These are phyloP conservation scores for Myzus persicae DNA, from an alignment of 1,140 invertebrate species.

Conservation along the genomic window DNA sequence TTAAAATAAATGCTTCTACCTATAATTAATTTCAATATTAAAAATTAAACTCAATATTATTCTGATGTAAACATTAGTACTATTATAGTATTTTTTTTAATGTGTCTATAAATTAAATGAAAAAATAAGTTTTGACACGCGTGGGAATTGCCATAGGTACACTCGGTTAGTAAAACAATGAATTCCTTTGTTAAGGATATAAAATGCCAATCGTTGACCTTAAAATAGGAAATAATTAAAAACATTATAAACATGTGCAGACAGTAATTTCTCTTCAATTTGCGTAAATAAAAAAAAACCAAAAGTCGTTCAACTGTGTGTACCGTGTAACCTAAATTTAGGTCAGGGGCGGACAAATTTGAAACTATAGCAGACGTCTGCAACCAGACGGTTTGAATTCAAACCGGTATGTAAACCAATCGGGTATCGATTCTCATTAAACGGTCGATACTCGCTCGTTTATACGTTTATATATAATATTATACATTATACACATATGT, in stretches of 20 bases:
- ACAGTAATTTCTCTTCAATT: not conserved
- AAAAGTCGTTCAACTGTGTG: constrained; percentile 41
- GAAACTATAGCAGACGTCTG: constrained; percentile 33
- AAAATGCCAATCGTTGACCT: constrained; percentile 24
- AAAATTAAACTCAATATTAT: not conserved
- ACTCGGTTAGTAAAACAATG: not conserved
- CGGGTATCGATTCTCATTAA: constrained; percentile 39
- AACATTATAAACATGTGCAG: not conserved
- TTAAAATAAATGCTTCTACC: not conserved
- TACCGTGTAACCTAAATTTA: constrained; percentile 5
- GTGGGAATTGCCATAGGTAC: not conserved
- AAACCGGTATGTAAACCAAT: constrained; percentile 32
- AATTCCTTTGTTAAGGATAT: not conserved
- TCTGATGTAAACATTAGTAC: not conserved
- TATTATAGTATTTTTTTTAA: not conserved
- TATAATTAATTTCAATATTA: not conserved
- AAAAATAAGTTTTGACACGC: not conserved
- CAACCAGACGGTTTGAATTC: constrained; percentile 27
- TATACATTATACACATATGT: not conserved
- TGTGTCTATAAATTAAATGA: not conserved
- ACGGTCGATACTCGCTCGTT: constrained; percentile 31
- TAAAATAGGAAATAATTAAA: not conserved
- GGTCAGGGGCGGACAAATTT: constrained; percentile 37
- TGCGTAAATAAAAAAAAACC: not conserved
- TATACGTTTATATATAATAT: not conserved